Evolutionary conservation across 2,888 invertebrate genomes (phyloP).

Genomic region (Augochlorella aurata): DNA sequence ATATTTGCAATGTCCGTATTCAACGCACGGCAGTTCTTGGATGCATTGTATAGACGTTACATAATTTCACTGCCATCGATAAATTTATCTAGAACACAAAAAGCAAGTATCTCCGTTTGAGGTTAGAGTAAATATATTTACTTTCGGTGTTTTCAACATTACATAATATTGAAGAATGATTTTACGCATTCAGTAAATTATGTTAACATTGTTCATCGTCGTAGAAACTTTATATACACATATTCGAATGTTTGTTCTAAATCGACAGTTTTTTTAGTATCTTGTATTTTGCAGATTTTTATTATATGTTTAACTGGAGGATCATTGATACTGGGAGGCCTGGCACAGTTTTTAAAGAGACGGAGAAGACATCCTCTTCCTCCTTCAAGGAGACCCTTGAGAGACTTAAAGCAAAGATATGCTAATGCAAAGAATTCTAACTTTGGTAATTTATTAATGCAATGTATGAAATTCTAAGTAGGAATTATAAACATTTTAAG

Average conservation of each 20-base stretch:
- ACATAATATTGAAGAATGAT: constrained; percentile 56
- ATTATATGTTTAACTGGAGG: constrained; percentile 90
- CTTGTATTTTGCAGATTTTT: constrained; percentile 84
- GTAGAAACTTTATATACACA: not conserved
- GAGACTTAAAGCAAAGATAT: constrained; percentile 76
- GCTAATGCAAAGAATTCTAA: constrained; percentile 77
- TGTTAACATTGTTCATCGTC: not conserved
- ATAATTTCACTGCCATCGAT: constrained; percentile 77
- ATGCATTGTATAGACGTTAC: constrained; percentile 73
- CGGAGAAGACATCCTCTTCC: constrained; percentile 81
- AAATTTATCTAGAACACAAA: constrained; percentile 87
- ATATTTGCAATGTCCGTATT: constrained; percentile 66
- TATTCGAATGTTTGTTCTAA: not conserved
- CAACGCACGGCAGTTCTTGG: constrained; percentile 73
- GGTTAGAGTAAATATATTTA: constrained; percentile 63
- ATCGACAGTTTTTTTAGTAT: not conserved
- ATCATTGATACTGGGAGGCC: constrained; percentile 90
- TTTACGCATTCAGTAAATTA: constrained; percentile 5
- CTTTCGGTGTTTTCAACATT: constrained; percentile 49
- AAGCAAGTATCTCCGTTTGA: constrained; percentile 83
- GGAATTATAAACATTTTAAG: not conserved
- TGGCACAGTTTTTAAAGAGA: constrained; percentile 91
- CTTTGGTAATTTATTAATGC: constrained; percentile 74
- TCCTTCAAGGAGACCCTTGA: constrained; percentile 72
- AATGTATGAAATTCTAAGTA: constrained; percentile 9